Percentiles rank a stretch among this genome's conserved stretches.
Conservation (phyloP, 2,113 vertebrate genomes). For the Syngnathus floridae region DNA sequence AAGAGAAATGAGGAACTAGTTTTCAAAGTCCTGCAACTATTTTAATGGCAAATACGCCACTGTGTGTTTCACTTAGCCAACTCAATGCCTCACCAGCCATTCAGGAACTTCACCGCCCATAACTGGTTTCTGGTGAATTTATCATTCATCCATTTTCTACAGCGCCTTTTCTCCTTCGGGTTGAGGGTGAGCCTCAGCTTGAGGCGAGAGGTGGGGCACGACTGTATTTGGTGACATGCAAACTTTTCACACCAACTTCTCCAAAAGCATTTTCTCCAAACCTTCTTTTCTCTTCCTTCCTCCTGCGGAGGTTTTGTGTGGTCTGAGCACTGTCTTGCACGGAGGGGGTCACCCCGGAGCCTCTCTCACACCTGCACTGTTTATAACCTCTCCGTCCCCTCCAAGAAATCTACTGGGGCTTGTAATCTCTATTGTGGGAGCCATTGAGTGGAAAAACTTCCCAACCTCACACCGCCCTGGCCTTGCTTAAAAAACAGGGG, state of each 20-base stretch:
- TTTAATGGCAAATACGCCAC: too few relatives aligned
- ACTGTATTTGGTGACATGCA: slow-evolving; percentile 10
- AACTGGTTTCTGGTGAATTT: too few relatives aligned
- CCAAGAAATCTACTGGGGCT: slow-evolving; percentile 98
- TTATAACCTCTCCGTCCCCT: slow-evolving; percentile 75
- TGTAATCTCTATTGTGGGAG: slow-evolving; percentile 99
- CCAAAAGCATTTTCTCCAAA: slow-evolving; percentile 34
- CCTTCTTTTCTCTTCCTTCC: slow-evolving; percentile 69
- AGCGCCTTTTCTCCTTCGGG: too few relatives aligned
- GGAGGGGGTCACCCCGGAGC: slow-evolving; percentile 81
- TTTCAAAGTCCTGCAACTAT: too few relatives aligned
- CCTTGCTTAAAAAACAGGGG: slow-evolving; percentile 51
- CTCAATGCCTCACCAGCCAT: too few relatives aligned
- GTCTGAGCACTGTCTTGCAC: slow-evolving; percentile 77
- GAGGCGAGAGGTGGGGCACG: not conserved
- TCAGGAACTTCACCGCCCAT: too few relatives aligned
- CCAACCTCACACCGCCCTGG: slow-evolving; percentile 89
- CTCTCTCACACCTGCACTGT: slow-evolving; percentile 95
- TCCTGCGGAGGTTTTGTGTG: slow-evolving; percentile 90
- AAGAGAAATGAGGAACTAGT: too few relatives aligned
- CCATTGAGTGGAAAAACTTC: slow-evolving; percentile 95
- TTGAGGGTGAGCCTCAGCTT: too few relatives aligned
- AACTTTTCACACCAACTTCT: slow-evolving; percentile 41
- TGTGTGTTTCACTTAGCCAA: too few relatives aligned
- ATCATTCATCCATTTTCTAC: too few relatives aligned